These are phyloP conservation scores for Megamerina dolium DNA, from an alignment of 2,888 invertebrate genomes.

Conservation along the genomic window DNA sequence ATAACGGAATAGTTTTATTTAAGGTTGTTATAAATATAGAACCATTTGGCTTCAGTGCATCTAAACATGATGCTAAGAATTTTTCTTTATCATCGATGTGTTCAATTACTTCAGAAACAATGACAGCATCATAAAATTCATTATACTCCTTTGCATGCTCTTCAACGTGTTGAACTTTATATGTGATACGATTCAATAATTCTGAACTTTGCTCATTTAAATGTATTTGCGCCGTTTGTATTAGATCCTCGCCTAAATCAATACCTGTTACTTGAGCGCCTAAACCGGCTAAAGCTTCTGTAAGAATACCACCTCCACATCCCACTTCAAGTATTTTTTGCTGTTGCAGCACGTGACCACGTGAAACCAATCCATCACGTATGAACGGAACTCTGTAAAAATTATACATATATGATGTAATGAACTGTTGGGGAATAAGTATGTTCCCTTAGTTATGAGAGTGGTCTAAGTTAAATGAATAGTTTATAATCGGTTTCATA, in stretches of 20 bases:
- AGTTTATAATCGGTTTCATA: too few relatives aligned
- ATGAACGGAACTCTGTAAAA: slow-evolving; percentile 60
- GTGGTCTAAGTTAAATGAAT: too few relatives aligned
- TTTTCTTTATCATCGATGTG: slow-evolving; percentile 69
- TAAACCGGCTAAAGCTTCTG: slow-evolving; percentile 70
- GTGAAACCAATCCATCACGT: slow-evolving; percentile 64
- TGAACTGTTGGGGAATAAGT: too few relatives aligned
- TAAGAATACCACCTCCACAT: slow-evolving; percentile 81
- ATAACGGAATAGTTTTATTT: slow-evolving; percentile 59
- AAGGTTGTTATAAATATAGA: slow-evolving; percentile 66
- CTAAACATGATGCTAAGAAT: slow-evolving; percentile 63
- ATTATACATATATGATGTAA: neutral
- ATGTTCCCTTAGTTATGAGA: too few relatives aligned
- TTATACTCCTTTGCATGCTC: slow-evolving; percentile 51
- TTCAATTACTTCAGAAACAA: slow-evolving; percentile 86
- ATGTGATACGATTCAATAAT: slow-evolving; percentile 35
- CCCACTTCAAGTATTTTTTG: slow-evolving; percentile 79
- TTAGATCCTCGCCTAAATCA: slow-evolving; percentile 68
- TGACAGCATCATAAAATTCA: slow-evolving; percentile 70
- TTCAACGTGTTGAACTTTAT: slow-evolving; percentile 48
- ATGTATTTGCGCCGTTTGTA: slow-evolving; percentile 64
- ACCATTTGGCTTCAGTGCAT: slow-evolving; percentile 62
- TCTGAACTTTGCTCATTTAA: slow-evolving; percentile 30
- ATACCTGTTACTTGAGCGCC: slow-evolving; percentile 77
- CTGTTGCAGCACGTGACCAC: slow-evolving; percentile 59